Percentiles rank a stretch among this genome's conserved stretches.
phyloP scores from a whole-genome alignment of 1,140 invertebrate genomes.

The Adelges cooleyi region DNA sequence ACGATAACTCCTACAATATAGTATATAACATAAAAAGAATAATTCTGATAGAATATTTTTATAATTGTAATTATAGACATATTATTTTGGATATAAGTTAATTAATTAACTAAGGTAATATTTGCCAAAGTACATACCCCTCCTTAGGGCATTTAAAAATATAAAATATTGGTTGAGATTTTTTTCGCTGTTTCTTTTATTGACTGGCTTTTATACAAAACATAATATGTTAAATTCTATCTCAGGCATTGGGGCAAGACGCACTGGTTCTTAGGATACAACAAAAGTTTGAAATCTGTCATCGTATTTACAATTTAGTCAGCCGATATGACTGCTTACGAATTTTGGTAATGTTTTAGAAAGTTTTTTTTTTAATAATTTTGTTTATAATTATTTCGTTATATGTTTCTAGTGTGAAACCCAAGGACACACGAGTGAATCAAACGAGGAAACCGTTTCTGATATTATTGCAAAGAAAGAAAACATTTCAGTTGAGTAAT shows the following conservation, averaged over 20 bases:
- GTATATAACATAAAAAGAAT: no score
- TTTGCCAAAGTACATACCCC: no score
- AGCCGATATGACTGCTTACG: background rate
- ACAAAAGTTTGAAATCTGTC: conserved; percentile 19
- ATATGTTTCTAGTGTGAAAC: conserved; percentile 5
- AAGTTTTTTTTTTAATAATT: background rate
- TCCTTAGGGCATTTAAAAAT: no score
- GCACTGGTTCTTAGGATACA: background rate
- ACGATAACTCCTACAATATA: no score
- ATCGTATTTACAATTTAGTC: conserved; percentile 11
- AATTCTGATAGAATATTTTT: no score
- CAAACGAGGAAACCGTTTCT: conserved; percentile 12
- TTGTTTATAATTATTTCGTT: background rate
- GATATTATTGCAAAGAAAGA: background rate
- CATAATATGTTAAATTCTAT: no score
- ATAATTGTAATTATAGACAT: no score
- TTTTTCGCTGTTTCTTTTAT: no score
- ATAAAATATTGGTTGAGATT: no score
- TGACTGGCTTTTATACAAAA: no score
- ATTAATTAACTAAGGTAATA: no score
- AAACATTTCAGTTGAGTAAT: conserved; percentile 12
- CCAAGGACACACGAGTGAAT: background rate
- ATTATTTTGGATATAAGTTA: no score
- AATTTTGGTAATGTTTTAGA: conserved; percentile 9
- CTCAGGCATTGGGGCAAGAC: conserved; percentile 1